Base-by-base conservation (phyloP, 2,888 invertebrate species). In the Stenoptilia bipunctidactyla region DNA sequence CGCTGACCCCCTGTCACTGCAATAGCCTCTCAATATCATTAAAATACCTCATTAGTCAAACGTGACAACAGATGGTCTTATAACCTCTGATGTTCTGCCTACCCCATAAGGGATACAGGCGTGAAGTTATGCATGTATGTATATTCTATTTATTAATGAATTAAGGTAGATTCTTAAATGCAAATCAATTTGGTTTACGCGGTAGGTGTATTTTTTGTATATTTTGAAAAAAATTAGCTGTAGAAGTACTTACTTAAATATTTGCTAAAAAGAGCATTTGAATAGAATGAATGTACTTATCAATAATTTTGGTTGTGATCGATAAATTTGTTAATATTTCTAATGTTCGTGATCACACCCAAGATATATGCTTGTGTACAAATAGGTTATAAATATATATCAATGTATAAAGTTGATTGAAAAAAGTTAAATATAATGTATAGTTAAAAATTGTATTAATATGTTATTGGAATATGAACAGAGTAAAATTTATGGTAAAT, bases 241-340 rank as follows among this genome's bases (percentile, higher is more conserved):
- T 35, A 12, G 4, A 10, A n/a, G 8, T 34, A 33, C 3, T 38
- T 14, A n/a, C 12, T n/a, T n/a, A n/a, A n/a, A 10, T 13, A n/a
- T 10, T 45, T 38, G 20, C 40, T 42, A 35, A 30, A 34, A 27
- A 38, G 40, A 38, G 37, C 36, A 40, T 38, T 36, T 6, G 37
- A 37, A 48, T 52, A 45, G 49, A n/a, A n/a, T n/a, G n/a, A 48
- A 46, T 47, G 43, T 42, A 47, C 38, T 36, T 43, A 43, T 50
- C 20, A 20, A 40, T 50, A 51, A 60, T 72, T 76, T 77, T 77
- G 80, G 79, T 66, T 76, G 77, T 67, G 79, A 80, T 80, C 77
- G 77, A 80, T 66, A 56, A 52, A 48, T 59, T 62, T 49, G 36
- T 38, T 38, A 40, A 40, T 42, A 38, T 42, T 40, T 37, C 38